Base-by-base conservation (phyloP, 2,888 invertebrate species). In the Napeogenes inachia region DNA sequence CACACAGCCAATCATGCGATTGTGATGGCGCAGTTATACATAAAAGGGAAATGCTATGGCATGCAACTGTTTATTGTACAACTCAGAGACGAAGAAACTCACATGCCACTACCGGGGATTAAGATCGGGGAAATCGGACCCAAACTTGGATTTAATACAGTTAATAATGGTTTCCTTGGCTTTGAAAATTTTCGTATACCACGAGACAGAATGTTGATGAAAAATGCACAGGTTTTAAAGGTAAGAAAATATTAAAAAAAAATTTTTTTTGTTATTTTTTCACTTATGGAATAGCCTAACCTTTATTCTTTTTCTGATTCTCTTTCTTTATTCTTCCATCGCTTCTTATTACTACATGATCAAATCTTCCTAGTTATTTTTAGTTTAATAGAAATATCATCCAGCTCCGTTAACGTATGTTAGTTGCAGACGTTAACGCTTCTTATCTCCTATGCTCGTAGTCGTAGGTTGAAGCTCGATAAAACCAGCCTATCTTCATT, bases 101-200 rank as follows among this genome's bases (percentile, higher is more conserved):
- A 98, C 75, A 88, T 93, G 80, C 97, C 98, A 0, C 75, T 98
- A 73, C 93, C 94, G 5, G 98, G 97, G 75, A 94, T 98, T 60
- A 95, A 95, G 77, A 92, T 98, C 62, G 98, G 98, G 0, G 99
- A 99, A 84, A 98, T 99, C 68, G 98, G 98, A 0, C 94, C 95
- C 1, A 98, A 98, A 78, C 90, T 99, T 45, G 98, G 97, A 4
- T 97, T 96, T 92, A 96, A 96, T 75, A 93, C 93, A 0, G 94
- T 95, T 3, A 98, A 99, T 79, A 98, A 99, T 81, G 99, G 99
- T 0, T 99, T 95, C 81, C 89, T 99, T 61, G 96, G 96, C 0
- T 95, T 99, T 65, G 93, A 97, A 56, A 92, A 97, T 72, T 94
- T 96, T 21, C 93, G 97, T 68, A 95, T 99, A 77, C 97, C 98